Evolutionary conservation across 2,888 invertebrate genomes (phyloP).

Genomic region (Ceramica pisi): DNA sequence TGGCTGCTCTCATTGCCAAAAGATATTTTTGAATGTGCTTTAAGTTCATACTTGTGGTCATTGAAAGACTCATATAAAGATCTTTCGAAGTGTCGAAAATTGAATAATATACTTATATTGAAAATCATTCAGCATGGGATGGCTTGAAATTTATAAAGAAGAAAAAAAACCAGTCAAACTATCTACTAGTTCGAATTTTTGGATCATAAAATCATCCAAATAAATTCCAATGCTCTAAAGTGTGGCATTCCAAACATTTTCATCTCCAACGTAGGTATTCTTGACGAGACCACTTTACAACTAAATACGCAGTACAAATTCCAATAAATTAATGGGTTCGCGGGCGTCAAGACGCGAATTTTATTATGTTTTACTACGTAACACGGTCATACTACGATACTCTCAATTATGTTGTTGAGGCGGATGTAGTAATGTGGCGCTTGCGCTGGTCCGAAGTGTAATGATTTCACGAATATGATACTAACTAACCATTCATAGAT

Average conservation of each 20-base stretch:
- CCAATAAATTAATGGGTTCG: constrained; percentile 51
- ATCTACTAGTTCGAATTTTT: neutral
- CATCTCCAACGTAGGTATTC: constrained; percentile 23
- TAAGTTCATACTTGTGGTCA: neutral
- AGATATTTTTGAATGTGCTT: constrained; percentile 31
- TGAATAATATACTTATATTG: neutral
- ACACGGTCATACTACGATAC: constrained; percentile 45
- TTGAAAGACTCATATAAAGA: neutral
- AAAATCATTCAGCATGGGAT: neutral
- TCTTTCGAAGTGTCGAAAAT: neutral
- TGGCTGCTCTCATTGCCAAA: constrained; percentile 20
- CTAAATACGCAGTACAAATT: constrained; percentile 62
- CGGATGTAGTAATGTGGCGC: constrained; percentile 58
- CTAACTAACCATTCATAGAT: constrained; percentile 22
- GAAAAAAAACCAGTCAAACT: neutral
- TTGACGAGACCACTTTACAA: constrained; percentile 39
- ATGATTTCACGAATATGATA: constrained; percentile 37
- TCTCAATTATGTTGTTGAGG: constrained; percentile 46
- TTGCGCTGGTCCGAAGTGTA: constrained; percentile 32
- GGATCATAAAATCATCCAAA: neutral
- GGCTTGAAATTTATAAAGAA: neutral
- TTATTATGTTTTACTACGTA: constrained; percentile 52
- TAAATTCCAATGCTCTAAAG: neutral
- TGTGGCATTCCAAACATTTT: constrained; percentile 5
- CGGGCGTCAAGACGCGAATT: constrained; percentile 49